Evolutionary conservation across 2,888 invertebrate species (phyloP).

Genomic region (Microplitis deprimator): DNA sequence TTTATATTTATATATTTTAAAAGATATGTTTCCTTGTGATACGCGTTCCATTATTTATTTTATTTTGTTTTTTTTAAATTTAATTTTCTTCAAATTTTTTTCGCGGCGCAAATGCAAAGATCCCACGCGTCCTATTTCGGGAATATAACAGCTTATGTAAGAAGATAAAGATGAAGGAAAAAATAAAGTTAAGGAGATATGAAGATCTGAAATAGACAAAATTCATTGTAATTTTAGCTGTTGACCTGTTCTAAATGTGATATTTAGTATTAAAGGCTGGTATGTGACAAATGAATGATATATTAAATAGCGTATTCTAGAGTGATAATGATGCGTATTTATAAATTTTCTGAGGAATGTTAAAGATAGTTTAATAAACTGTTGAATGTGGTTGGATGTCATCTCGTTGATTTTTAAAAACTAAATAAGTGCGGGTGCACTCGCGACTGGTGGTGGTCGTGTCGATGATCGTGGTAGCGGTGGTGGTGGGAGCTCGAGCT

Average conservation of each 20-base stretch:
- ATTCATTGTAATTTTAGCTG: conserved; percentile 27
- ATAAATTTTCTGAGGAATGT: not conserved
- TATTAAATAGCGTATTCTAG: not conserved
- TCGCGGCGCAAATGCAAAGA: conserved; percentile 14
- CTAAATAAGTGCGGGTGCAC: conserved; percentile 23
- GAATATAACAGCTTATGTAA: conserved; percentile 40
- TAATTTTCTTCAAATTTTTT: not conserved
- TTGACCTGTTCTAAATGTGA: conserved; percentile 5
- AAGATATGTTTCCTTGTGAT: not conserved
- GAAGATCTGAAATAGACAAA: conserved; percentile 10
- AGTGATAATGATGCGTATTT: conserved; percentile 5
- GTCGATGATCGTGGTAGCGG: conserved; percentile 48
- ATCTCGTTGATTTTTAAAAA: not conserved
- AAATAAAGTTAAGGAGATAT: conserved; percentile 26
- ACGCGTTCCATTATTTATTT: not conserved
- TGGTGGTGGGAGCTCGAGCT: conserved; percentile 64
- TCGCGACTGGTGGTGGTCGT: conserved; percentile 4
- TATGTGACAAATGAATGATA: not conserved
- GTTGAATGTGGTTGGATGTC: not conserved
- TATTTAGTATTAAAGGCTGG: not conserved
- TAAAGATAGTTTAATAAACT: too few relatives aligned
- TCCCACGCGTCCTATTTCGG: conserved; percentile 43
- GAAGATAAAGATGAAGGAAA: conserved; percentile 27
- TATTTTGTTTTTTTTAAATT: not conserved
- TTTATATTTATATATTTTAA: not conserved